phyloP scores from a whole-genome alignment of 2,797 vertebrate genomes.

The Gouania willdenowi region DNA sequence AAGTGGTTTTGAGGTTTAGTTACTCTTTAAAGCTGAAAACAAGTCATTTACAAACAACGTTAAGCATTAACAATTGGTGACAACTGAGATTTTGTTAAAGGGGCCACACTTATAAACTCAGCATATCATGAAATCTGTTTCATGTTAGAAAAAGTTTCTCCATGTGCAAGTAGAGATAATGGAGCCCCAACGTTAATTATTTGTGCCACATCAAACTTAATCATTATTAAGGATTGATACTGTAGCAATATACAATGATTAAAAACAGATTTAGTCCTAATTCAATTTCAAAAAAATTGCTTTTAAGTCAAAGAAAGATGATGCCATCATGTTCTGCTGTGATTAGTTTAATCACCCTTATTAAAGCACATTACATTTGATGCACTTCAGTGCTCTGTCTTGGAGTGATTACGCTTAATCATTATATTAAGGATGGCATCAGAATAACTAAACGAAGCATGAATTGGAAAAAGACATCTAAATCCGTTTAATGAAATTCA shows the following conservation, averaged over 20 bases:
- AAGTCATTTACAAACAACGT: no score
- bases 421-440: slow-evolving; percentile 24
- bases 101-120: no score
- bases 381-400: slow-evolving; percentile 22
- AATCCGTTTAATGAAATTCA: slow-evolving; percentile 32
- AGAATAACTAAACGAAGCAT: slow-evolving; percentile 17
- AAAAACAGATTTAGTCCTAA: slow-evolving; percentile 35
- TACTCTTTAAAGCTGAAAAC: no score
- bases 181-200: no score
- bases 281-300: slow-evolving; percentile 16
- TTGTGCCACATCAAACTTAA: no score
- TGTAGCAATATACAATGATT: slow-evolving; percentile 34
- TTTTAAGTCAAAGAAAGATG: slow-evolving; percentile 7
- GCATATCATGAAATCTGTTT: no score
- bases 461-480: slow-evolving; percentile 19
- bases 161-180: no score
- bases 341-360: slow-evolving; percentile 24
- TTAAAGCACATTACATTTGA: slow-evolving; percentile 21
- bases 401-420: slow-evolving; percentile 31
- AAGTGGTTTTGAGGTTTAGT: no score
- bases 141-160: no score
- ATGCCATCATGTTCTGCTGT: slow-evolving; percentile 7
- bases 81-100: no score
- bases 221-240: no score
- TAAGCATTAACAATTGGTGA: no score